Conservation (phyloP, 1,140 invertebrate species). For the Sycophaga agraensis region DNA sequence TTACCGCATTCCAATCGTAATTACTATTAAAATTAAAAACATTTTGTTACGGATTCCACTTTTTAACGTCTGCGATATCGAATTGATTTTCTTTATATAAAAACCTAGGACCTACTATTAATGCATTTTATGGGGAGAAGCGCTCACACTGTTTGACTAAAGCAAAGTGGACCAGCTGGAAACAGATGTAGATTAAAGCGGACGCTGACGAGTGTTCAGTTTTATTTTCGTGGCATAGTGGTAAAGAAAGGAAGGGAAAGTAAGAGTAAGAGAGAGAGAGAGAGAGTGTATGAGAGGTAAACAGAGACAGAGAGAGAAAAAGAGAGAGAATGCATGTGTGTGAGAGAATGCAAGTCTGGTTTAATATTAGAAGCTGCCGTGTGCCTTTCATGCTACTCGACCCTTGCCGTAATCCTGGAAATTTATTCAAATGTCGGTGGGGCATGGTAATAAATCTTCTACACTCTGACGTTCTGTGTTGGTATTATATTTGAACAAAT, state of each 20-base stretch:
- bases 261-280: not conserved
- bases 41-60: no score
- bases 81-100: no score
- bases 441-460: conserved; percentile 15
- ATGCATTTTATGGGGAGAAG: no score
- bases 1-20: no score
- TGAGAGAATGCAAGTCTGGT: conserved; percentile 28
- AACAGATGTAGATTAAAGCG: not conserved
- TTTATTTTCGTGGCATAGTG: not conserved
- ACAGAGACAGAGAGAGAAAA: not conserved
- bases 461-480: not conserved
- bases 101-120: no score
- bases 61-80: no score
- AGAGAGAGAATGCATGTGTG: conserved; percentile 15
- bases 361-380: conserved; percentile 29
- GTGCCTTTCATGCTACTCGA: conserved; percentile 24
- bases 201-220: conserved; percentile 6
- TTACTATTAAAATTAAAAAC: no score
- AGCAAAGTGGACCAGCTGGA: not conserved
- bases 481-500: conserved; percentile 19
- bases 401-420: conserved; percentile 24
- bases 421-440: conserved; percentile 29
- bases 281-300: no score
- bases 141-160: not conserved
- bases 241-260: not conserved